Conservation (phyloP, 2,113 vertebrate species). For the Piliocolobus tephrosceles region DNA sequence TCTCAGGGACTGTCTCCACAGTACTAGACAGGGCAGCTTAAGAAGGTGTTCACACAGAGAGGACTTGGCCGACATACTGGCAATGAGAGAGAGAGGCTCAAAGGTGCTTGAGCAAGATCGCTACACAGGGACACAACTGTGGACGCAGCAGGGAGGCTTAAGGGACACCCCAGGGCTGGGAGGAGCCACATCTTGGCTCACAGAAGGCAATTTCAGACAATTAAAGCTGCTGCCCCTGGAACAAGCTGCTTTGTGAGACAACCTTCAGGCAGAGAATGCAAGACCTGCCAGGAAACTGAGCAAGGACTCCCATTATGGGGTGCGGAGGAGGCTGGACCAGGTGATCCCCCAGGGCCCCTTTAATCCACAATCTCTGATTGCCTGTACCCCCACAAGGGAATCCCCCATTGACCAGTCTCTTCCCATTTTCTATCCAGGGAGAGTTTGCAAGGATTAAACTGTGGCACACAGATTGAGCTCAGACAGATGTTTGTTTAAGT, state of each 20-base stretch:
- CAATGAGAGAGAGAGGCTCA: neutral
- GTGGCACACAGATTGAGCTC: neutral
- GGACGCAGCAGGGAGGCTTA: neutral
- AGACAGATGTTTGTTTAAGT: neutral
- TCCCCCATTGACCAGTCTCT: neutral
- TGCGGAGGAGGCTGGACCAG: neutral
- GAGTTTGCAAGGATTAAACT: neutral
- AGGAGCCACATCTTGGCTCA: neutral
- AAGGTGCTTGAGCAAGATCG: neutral
- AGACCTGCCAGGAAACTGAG: neutral
- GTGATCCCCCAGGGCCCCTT: neutral
- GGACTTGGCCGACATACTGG: no score
- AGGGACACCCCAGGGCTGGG: rapidly evolving
- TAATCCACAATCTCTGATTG: neutral
- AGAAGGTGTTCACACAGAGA: neutral
- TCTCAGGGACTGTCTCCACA: neutral
- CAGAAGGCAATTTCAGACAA: neutral
- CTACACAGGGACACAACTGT: rapidly evolving
- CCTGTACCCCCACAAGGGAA: neutral
- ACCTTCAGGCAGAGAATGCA: neutral
- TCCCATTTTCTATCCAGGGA: neutral
- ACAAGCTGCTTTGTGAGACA: neutral
- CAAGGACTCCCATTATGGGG: neutral
- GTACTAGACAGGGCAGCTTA: rapidly evolving
- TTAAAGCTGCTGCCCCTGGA: neutral